phyloP scores from a whole-genome alignment of 2,113 vertebrate species.

The Pyxicephalus adspersus region DNA sequence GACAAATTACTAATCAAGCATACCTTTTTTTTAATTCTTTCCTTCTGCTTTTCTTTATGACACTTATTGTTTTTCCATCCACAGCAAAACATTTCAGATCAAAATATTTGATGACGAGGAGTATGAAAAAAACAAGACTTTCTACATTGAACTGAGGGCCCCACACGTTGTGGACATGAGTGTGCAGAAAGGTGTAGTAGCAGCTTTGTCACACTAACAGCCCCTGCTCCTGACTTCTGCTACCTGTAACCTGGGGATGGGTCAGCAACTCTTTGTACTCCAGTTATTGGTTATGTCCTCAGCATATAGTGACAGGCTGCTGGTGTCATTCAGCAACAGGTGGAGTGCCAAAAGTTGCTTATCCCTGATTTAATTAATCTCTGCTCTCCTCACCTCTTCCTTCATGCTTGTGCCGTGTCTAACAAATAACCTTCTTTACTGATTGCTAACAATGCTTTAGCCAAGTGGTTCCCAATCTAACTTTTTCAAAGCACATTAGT shows the following conservation, averaged over 20 bases:
- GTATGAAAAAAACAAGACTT: constrained; percentile 87
- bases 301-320: not conserved
- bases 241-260: constrained; percentile 51
- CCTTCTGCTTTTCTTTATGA: constrained; percentile 69
- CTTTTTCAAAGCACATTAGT: too few relatives aligned
- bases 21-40: constrained; percentile 60
- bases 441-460: constrained; percentile 67
- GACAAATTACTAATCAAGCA: not conserved
- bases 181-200: constrained; percentile 88
- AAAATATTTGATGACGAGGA: constrained; percentile 87
- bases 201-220: constrained; percentile 71
- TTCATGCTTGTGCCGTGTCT: constrained; percentile 32
- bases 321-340: constrained; percentile 12
- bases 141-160: constrained; percentile 83
- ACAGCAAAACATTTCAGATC: constrained; percentile 86
- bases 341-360: constrained; percentile 12
- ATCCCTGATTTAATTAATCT: constrained; percentile 31
- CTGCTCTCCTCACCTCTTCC: constrained; percentile 50
- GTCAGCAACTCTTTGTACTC: not conserved
- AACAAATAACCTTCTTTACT: constrained; percentile 57
- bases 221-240: constrained; percentile 65
- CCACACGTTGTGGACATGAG: constrained; percentile 85
- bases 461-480: too few relatives aligned
- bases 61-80: constrained; percentile 79
- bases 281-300: not conserved